Evolutionary conservation across 2,888 invertebrate species (phyloP), one percentile per base, ranked within the genome.

Genomic region (Mesorhabditis spiculigera): DNA sequence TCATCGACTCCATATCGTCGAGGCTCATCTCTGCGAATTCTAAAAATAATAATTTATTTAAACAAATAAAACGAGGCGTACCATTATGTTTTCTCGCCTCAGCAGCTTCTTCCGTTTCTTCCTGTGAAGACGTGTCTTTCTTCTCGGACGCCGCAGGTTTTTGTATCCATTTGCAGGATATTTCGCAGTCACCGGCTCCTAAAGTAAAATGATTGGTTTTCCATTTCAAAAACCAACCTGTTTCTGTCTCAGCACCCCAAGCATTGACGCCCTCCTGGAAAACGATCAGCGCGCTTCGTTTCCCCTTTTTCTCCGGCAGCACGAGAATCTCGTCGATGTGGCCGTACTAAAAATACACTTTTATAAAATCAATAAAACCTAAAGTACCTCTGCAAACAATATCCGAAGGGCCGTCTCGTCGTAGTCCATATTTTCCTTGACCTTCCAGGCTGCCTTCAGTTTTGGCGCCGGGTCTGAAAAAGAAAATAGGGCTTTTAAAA

Each of bases 201-300:
- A n/a, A 50, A 50, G n/a, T 50, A 50, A 13, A 13, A 50, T 50
- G 1, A 50, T 50, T 13, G 58, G n/a, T 50, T 50, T 10, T 50
- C 1, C 8, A 50, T 50, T 50, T n/a, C 58, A 2, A 50, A 50
- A 50, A 13, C 58, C 3, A 50, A 50, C 75, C 75, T 5, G 71
- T 71, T 50, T 75, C 75, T 0, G 68, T 66, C 62, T 75, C 75
- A 43, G 75, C 75, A 63, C 75, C 75, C 75, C 75, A 75, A 4
- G 72, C 68, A 41, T 75, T 71, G 8, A 50, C 63, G 50, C 69
- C 75, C 13, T 67, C 43, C 13, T 69, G 71, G 58, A 70, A 75
- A 28, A 73, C 75, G 44, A 75, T 63, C 4, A 75, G 66, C 5
- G 68, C 67, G 58, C 68, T 73, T 45, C 69, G 43, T 10, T 69